phyloP scores from a whole-genome alignment of 2,888 invertebrate genomes.

The Loripinus fragilis region DNA sequence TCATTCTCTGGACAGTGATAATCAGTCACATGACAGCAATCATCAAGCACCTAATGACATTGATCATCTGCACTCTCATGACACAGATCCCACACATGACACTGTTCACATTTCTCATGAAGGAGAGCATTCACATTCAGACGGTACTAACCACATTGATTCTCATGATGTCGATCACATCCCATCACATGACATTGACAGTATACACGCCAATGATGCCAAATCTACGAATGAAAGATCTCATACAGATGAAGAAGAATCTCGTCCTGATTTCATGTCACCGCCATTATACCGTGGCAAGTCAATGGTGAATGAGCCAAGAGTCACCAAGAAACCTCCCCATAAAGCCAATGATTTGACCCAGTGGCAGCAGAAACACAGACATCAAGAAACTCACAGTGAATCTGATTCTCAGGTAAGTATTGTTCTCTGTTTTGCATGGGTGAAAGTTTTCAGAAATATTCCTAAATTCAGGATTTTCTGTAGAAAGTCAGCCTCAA shows the following conservation, averaged over 20 bases:
- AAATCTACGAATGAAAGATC: not conserved
- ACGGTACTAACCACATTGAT: not conserved
- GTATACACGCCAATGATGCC: not conserved
- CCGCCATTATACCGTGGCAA: slow-evolving; percentile 47
- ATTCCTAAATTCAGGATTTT: no score
- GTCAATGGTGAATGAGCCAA: not conserved
- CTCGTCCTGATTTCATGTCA: slow-evolving; percentile 40
- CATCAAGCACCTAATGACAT: not conserved
- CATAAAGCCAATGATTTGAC: slow-evolving; percentile 60
- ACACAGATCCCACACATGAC: slow-evolving; percentile 7
- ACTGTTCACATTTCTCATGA: not conserved
- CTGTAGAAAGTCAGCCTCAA: no score
- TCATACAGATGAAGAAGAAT: slow-evolving; percentile 20
- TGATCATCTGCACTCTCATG: not conserved
- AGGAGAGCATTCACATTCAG: not conserved
- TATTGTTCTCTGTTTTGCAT: no score
- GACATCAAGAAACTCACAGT: slow-evolving; percentile 20
- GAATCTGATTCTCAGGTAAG: not conserved
- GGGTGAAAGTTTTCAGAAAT: no score
- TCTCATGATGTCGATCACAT: slow-evolving; percentile 5
- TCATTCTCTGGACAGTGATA: slow-evolving; percentile 27
- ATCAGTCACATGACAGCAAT: not conserved
- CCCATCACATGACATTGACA: not conserved
- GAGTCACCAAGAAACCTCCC: slow-evolving; percentile 1
- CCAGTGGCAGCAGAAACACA: slow-evolving; percentile 78